phyloP scores from a whole-genome alignment of 1,140 invertebrate species.

The Pseudomyrmex sp. region DNA sequence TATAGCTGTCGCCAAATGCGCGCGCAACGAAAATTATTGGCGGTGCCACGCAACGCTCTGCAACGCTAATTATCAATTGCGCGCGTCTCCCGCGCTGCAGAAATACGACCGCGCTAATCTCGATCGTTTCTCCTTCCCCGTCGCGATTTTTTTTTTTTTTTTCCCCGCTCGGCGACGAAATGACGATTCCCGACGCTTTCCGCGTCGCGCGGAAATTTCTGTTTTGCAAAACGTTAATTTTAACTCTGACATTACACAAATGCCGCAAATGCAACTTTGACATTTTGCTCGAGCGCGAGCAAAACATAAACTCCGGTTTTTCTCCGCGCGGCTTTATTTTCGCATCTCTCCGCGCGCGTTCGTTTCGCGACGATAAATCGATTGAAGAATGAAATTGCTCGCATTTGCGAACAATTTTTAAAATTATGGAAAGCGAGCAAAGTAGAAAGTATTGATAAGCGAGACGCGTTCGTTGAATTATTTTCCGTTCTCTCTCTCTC shows the following conservation, averaged over 20 bases:
- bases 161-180: neutral
- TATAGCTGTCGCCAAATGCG: slow-evolving; percentile 21
- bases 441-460: neutral
- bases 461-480: neutral
- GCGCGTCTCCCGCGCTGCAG: slow-evolving; percentile 23
- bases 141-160: neutral
- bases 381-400: neutral
- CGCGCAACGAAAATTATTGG: slow-evolving; percentile 30
- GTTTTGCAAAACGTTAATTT: neutral
- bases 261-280: slow-evolving; percentile 3
- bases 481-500: slow-evolving; percentile 38
- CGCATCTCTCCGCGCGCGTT: no score
- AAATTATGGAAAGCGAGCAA: slow-evolving; percentile 5
- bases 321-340: neutral
- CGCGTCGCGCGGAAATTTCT: slow-evolving; percentile 15
- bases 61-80: slow-evolving; percentile 45
- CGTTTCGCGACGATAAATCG: no score
- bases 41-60: neutral
- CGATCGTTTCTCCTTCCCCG: neutral
- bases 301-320: neutral
- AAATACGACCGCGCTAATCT: slow-evolving; percentile 22
- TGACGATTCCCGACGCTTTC: no score
- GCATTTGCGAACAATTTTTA: neutral
- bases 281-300: slow-evolving; percentile 11
- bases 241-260: neutral